Percentiles rank a stretch among this genome's conserved stretches.
These are phyloP conservation scores for Carettochelys insculpta DNA, from an alignment of 2,113 vertebrate genomes.

Conservation along the genomic window DNA sequence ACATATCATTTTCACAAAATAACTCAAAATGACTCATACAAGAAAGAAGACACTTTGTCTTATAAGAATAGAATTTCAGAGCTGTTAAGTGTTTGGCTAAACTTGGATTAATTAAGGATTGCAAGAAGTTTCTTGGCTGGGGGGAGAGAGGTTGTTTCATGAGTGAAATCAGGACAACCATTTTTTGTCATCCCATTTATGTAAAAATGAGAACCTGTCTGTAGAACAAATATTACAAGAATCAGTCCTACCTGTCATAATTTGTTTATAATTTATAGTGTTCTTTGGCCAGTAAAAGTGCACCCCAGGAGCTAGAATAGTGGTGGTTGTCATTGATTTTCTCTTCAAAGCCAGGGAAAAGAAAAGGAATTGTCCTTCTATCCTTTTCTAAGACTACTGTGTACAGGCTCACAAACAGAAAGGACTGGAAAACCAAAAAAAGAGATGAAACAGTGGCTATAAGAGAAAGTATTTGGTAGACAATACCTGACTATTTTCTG, in stretches of 20 bases:
- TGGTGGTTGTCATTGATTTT: not conserved
- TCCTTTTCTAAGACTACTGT: not conserved
- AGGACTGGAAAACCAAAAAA: not conserved
- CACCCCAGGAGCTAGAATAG: not conserved
- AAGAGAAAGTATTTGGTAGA: not conserved
- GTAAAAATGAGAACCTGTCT: not conserved
- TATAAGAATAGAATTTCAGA: not conserved
- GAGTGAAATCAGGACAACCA: not conserved
- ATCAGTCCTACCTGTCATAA: not conserved
- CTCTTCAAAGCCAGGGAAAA: not conserved
- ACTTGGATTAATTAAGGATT: not conserved
- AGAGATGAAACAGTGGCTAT: not conserved
- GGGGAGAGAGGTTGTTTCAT: not conserved
- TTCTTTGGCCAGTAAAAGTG: not conserved
- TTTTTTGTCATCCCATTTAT: conserved; percentile 13
- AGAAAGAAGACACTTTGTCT: not conserved
- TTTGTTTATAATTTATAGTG: not conserved
- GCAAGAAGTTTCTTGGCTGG: not conserved
- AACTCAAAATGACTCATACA: not conserved
- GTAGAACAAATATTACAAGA: not conserved
- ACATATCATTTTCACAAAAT: not conserved
- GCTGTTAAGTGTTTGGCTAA: not conserved
- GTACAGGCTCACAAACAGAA: not conserved
- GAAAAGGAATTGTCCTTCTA: not conserved
- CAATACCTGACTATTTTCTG: not conserved